phyloP scores from a whole-genome alignment of 64 coral and sea anemone genomes.

The Montipora cactus region DNA sequence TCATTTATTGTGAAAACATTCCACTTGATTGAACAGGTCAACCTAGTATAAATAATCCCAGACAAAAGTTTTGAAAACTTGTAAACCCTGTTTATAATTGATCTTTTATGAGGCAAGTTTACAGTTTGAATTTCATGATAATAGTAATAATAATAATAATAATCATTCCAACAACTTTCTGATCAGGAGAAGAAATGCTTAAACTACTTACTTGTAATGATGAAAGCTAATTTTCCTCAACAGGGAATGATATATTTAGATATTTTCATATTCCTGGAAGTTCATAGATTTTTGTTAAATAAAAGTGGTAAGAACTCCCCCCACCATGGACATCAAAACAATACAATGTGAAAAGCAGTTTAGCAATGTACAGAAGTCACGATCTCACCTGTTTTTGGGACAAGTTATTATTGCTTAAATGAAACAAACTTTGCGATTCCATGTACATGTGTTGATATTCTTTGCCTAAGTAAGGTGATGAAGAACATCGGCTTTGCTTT shows the following conservation, averaged over 20 bases:
- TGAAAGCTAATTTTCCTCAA: constrained; percentile 9
- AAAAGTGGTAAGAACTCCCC: not conserved
- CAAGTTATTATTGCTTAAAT: constrained; percentile 29
- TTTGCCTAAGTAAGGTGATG: constrained; percentile 4
- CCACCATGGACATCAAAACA: not conserved
- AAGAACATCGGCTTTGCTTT: not conserved
- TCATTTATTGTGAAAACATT: too few species aligned
- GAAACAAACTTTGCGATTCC: not conserved
- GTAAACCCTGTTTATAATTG: too few species aligned
- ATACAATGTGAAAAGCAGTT: constrained; percentile 7
- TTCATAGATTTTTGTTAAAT: constrained; percentile 18
- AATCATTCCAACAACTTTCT: too few species aligned
- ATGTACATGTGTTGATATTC: not conserved
- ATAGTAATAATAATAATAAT: too few species aligned
- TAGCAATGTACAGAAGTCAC: constrained; percentile 2
- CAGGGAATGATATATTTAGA: not conserved
- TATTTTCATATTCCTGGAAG: constrained; percentile 24
- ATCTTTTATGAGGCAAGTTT: too few species aligned
- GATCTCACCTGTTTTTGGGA: constrained; percentile 14
- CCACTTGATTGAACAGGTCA: too few species aligned
- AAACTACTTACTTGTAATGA: not conserved
- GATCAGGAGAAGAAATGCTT: too few species aligned
- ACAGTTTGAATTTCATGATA: too few species aligned
- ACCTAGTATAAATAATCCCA: too few species aligned
- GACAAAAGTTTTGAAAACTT: too few species aligned